Conservation (phyloP, 2,888 invertebrate genomes). For the Amiota minor region DNA sequence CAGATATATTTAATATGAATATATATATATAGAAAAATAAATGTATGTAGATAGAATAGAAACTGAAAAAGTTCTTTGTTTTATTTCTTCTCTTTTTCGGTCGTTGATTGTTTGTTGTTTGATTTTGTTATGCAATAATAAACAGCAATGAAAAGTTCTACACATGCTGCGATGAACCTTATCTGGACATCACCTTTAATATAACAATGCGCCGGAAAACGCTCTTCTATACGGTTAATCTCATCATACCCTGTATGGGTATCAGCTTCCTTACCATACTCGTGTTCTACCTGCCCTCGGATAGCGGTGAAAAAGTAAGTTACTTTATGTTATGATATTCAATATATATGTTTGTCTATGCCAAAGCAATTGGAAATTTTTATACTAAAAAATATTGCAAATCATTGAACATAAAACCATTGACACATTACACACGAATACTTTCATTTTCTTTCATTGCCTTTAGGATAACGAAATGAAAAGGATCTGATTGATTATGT, state of each 20-base stretch:
- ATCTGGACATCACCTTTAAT: conserved; percentile 96
- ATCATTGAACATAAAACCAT: no score
- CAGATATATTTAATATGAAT: neutral
- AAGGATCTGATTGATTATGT: neutral
- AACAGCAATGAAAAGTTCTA: conserved; percentile 92
- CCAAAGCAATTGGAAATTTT: no score
- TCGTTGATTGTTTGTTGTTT: conserved; percentile 21
- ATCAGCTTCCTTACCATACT: conserved; percentile 97
- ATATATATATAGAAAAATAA: neutral
- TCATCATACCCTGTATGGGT: conserved; percentile 97
- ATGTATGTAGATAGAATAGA: no score
- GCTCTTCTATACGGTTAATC: conserved; percentile 96
- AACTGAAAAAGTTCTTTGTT: neutral
- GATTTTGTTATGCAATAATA: conserved; percentile 51
- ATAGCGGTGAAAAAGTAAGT: conserved; percentile 96
- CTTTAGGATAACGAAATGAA: neutral
- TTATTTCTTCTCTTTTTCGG: conserved; percentile 16
- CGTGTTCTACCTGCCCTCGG: conserved; percentile 97
- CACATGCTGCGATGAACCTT: conserved; percentile 97
- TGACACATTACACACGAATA: no score
- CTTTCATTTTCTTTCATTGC: no score
- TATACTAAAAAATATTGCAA: no score
- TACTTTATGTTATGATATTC: neutral
- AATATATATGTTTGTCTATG: no score
- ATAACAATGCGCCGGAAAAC: conserved; percentile 97